Base-by-base conservation (phyloP, 2,113 vertebrate species). In the Danionella cerebrum region DNA sequence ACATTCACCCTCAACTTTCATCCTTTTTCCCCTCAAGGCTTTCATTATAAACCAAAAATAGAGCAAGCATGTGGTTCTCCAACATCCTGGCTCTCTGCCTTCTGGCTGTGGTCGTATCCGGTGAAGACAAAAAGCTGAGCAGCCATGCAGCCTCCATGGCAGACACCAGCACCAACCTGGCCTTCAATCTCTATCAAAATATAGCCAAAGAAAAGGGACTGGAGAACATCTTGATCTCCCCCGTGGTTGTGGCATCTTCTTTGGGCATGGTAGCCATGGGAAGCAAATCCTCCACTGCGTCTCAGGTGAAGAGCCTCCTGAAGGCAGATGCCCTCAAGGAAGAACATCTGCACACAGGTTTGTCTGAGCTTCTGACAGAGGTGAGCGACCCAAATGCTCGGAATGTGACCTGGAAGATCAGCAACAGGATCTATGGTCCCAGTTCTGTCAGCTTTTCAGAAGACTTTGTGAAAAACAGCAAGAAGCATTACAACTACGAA, bases 341-440 rank as follows among this genome's bases (percentile, higher is more conserved):
- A 0, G 93, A 97, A 1, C 91, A 94, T 41, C 67, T 99, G 74
- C 94, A 99, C 41, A 47, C 86, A 0, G 94, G 94, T 10, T 80
- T 99, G 50, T 82, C 94, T 0, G 95, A 99, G 87, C 89, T 99
- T 21, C 85, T 99, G 50, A 88, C 81, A 0, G 91, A 96, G 7
- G 87, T 97, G 50, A 97, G 93, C 76, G 87, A 98, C 50, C 83
- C 87, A 74, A 91, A 91, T 0, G 86, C 88, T 1, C 93, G 93
- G 76, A 98, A 99, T 0, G 89, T 92, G 41, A 99, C 96, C 65
- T 99, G 96, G 96, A 99, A 94, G 81, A 91, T 98, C 6, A 96
- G 85, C 77, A 96, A 79, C 88, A 91, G 91, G 59, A 82, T 99
- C 4, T 99, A 98, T 0, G 92, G 93, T 0, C 96, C 96, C 2